These are phyloP conservation scores for Pachydiplax longipennis DNA, from an alignment of 2,888 invertebrate species.

Conservation along the genomic window DNA sequence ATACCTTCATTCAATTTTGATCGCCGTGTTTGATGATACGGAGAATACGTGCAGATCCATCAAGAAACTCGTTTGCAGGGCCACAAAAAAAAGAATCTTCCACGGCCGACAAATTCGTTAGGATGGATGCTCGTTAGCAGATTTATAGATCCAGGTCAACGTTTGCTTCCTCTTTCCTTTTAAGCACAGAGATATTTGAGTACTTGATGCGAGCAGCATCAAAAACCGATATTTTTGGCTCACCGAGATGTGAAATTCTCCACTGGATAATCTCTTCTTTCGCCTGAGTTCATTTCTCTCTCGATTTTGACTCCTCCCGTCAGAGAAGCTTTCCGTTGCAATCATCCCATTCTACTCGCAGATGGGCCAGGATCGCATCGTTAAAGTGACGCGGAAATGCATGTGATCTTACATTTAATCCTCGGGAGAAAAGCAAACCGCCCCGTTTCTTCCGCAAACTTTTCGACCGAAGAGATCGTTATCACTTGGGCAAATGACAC, in stretches of 20 bases:
- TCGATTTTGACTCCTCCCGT: background rate
- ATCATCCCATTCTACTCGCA: background rate
- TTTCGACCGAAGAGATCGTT: background rate
- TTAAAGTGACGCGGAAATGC: background rate
- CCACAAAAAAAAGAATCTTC: no score
- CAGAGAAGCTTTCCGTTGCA: background rate
- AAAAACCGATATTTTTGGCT: background rate
- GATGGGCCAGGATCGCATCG: no score
- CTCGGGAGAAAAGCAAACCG: background rate
- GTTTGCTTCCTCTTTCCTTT: no score
- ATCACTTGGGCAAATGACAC: background rate
- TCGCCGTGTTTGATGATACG: no score
- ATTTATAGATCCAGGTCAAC: no score
- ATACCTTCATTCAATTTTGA: no score
- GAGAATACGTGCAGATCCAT: no score
- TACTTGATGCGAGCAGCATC: no score
- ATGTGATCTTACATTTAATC: background rate
- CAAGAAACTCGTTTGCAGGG: no score
- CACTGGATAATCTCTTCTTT: background rate
- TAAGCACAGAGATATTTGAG: no score
- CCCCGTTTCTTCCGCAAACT: background rate
- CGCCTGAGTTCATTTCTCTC: background rate
- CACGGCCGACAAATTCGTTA: no score
- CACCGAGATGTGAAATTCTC: background rate
- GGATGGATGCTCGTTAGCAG: no score